phyloP scores from a whole-genome alignment of 1,140 invertebrate species.

The Drosophila albomicans region DNA sequence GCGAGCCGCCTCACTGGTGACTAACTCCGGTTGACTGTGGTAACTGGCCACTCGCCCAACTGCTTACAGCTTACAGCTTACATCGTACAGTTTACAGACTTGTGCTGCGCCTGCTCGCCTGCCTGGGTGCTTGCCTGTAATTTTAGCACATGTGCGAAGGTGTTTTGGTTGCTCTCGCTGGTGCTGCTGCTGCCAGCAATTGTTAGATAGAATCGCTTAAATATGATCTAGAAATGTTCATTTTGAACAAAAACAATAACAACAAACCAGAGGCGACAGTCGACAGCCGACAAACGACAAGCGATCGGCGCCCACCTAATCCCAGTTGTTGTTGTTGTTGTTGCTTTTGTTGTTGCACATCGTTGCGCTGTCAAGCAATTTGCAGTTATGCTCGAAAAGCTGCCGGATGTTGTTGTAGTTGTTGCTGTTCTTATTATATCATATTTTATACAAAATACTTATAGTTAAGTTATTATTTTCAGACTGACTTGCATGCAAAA shows the following conservation, averaged over 20 bases:
- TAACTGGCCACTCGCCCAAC: slow-evolving; percentile 35
- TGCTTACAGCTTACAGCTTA: slow-evolving; percentile 9
- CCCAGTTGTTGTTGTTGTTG: slow-evolving; percentile 32
- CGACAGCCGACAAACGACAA: slow-evolving; percentile 40
- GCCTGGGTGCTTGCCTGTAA: slow-evolving; percentile 47
- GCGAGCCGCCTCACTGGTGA: slow-evolving; percentile 57
- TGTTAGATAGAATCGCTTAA: slow-evolving; percentile 71
- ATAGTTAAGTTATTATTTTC: slow-evolving; percentile 67
- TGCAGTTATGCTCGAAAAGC: slow-evolving; percentile 55
- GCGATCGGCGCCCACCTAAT: slow-evolving; percentile 75
- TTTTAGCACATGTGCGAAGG: slow-evolving; percentile 82
- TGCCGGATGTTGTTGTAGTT: slow-evolving; percentile 71
- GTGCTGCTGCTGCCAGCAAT: slow-evolving; percentile 53
- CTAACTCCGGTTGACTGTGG: slow-evolving; percentile 44
- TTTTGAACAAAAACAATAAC: slow-evolving; percentile 29
- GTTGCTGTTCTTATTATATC: slow-evolving; percentile 11
- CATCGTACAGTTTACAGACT: neutral
- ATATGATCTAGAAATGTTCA: slow-evolving; percentile 82
- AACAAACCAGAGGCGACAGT: slow-evolving; percentile 21
- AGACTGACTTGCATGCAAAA: slow-evolving; percentile 9
- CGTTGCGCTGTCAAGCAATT: slow-evolving; percentile 51
- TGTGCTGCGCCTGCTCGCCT: slow-evolving; percentile 30
- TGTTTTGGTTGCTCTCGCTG: slow-evolving; percentile 58
- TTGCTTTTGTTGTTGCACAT: slow-evolving; percentile 55
- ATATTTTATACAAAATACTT: slow-evolving; percentile 18